phyloP scores from a whole-genome alignment of 1,140 invertebrate genomes.

The Himalopsyche phryganea region DNA sequence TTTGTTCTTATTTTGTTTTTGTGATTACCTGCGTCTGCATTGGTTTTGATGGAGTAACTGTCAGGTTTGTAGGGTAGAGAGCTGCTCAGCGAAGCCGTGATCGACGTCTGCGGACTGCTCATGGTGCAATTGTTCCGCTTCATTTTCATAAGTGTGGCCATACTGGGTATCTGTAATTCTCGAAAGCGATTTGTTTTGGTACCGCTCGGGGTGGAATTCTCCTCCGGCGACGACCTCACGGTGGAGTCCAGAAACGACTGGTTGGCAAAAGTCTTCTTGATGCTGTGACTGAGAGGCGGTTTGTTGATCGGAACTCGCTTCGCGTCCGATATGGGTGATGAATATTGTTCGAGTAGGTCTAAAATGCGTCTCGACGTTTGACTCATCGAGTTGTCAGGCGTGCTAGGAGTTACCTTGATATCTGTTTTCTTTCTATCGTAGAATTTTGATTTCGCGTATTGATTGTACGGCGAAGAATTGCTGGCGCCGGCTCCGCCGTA shows the following conservation, averaged over 20 bases:
- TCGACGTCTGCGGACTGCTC: constrained; percentile 14
- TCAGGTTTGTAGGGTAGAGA: constrained; percentile 17
- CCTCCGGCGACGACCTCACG: constrained; percentile 1
- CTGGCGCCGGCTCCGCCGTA: constrained; percentile 27
- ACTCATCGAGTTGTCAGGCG: constrained; percentile 37
- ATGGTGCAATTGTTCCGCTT: constrained; percentile 21
- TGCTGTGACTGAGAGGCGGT: neutral
- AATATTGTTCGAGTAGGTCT: constrained; percentile 69
- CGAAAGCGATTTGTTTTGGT: constrained; percentile 1
- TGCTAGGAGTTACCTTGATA: constrained; percentile 9
- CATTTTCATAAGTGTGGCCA: constrained; percentile 25
- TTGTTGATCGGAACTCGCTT: constrained; percentile 59
- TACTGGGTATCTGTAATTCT: constrained; percentile 16
- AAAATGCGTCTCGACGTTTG: constrained; percentile 64
- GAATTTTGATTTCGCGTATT: constrained; percentile 17
- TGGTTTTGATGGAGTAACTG: constrained; percentile 1
- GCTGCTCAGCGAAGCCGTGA: constrained; percentile 21
- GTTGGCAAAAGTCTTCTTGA: constrained; percentile 2
- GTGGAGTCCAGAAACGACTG: constrained; percentile 6
- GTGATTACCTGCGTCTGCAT: neutral
- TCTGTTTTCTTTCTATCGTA: constrained; percentile 17
- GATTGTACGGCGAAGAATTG: constrained; percentile 1
- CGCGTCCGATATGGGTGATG: constrained; percentile 68
- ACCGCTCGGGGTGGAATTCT: neutral
- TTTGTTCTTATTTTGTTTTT: constrained; percentile 16